Base-by-base conservation (phyloP, 2,113 vertebrate genomes). In the Gulo gulo region DNA sequence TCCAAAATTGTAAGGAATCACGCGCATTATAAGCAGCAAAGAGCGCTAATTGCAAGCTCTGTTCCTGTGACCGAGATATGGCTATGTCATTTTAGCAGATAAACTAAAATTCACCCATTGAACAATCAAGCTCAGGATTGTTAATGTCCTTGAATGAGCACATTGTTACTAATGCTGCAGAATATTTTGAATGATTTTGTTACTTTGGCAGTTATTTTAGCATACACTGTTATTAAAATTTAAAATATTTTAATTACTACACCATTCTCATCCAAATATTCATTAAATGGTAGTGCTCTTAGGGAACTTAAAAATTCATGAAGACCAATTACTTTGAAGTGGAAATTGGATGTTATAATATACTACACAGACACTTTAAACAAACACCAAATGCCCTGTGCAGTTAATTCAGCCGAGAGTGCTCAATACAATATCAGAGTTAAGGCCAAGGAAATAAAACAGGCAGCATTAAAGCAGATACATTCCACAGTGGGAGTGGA, bases 261-360 rank as follows among this genome's bases (percentile, higher is more conserved):
- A 61, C 78, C 21, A 87, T 67, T 81, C 74, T 97, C 57, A 86
- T 88, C 45, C 65, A 52, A 92, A 88, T 95, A 93, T 55, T 94
- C 73, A 95, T 93, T 96, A 92, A 88, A 42, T 45, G 26, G 45
- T 55, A 71, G 93, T 52, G 67, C 59, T 79, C 82, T 93, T 91
- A 67, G 12, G 61, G 86, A 9, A 13, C 52, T 94, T 63, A 29
- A 78, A 94, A 96, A 93, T 76, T 94, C 78, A 93, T 36, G 26
- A 82, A 89, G 42, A 88, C 89, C 79, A 89, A 96, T 97, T 89
- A 95, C 73, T 91, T 83, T 91, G 47, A 95, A 93, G 78, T 95
- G 86, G 82, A 96, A 97, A 92, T 96, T 79, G 90, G 86, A 83
- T 89, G n/a, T 67, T 86, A 14, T 80, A 71, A 85, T 81, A 67